Evolutionary conservation across 1,140 invertebrate species (phyloP), one percentile per base, ranked within the genome.

Genomic region (Calliopsis andreniformis): DNA sequence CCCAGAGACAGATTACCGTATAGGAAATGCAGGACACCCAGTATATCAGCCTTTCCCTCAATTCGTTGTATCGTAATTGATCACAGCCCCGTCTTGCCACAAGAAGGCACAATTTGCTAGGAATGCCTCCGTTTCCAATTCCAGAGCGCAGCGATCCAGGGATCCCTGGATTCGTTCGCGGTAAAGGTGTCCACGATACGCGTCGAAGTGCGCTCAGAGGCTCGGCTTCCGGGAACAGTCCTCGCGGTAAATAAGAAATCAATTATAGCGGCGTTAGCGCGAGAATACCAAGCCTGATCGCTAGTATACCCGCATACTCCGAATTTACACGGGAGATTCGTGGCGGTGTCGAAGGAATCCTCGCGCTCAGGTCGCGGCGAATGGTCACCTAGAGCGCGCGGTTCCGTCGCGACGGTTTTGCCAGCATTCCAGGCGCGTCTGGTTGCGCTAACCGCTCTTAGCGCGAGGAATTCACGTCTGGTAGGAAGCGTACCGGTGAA

Each of bases 391-490:
- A 68, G 51, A n/a, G 35, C 43, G 32, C 45, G 32, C 64, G 64
- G 56, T 35, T 16, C 51, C 53, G 59, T 56, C 32, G 76, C 63
- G 63, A 55, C 69, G 68, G 43, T 85, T 85, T 82, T 85, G 62
- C 63, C 28, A 45, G 56, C 83, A 85, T 85, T 85, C 83, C 76
- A 4, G 12, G 55, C 82, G 83, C 45, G 76, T 73, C 79, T 82
- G 79, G 49, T 82, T 82, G 83, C 83, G 61, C 64, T 72, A 79
- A 76, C 76, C 66, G 55, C 59, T 55, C 69, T 70, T 53, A 53
- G 64, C 76, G 76, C 53, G 70, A 43, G 77, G 77, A 83, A 84
- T 84, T 64, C 67, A 55, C 62, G 55, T 14, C 47, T 51, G 47
- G 35, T 49, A 66, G 49, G 43, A 69, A 77, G 43, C 30, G 25